Evolutionary conservation across 2,888 invertebrate species (phyloP).

Genomic region (Callyntrura guangdongensis): DNA sequence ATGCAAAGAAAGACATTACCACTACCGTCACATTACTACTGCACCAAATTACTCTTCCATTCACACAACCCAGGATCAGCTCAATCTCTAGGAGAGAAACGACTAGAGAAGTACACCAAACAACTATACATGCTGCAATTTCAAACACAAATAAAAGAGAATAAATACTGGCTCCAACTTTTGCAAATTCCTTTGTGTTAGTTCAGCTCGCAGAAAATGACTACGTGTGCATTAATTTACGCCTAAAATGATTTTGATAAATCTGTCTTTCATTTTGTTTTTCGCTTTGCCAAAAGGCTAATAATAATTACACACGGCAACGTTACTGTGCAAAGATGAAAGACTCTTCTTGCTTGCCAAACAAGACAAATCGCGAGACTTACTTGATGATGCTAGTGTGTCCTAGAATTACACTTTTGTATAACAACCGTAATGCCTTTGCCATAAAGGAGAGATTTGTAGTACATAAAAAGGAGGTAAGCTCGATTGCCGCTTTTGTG

Average conservation of each 20-base stretch:
- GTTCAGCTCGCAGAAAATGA: not conserved
- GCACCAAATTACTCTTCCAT: conserved; percentile 1
- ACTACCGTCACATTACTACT: not conserved
- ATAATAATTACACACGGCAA: conserved; percentile 1
- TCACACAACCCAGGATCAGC: not conserved
- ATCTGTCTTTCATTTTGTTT: conserved; percentile 38
- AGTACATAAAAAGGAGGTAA: conserved; percentile 6
- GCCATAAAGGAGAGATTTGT: not conserved
- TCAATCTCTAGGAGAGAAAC: not conserved
- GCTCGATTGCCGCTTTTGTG: not conserved
- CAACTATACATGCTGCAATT: not conserved
- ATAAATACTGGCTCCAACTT: not conserved
- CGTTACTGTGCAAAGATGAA: conserved; percentile 10
- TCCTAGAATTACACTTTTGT: conserved; percentile 23
- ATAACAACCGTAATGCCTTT: conserved; percentile 28
- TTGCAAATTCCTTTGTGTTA: conserved; percentile 16
- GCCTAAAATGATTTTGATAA: conserved; percentile 7
- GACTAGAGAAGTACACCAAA: not conserved
- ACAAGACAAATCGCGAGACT: conserved; percentile 29
- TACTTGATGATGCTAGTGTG: conserved; percentile 3
- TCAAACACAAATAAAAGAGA: conserved; percentile 10
- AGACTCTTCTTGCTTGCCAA: conserved; percentile 31
- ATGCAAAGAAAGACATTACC: conserved; percentile 6
- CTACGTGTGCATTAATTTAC: conserved; percentile 17
- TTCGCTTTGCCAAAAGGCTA: conserved; percentile 33